Conservation (phyloP, 2,797 vertebrate genomes). For the Cossypha dichroa region DNA sequence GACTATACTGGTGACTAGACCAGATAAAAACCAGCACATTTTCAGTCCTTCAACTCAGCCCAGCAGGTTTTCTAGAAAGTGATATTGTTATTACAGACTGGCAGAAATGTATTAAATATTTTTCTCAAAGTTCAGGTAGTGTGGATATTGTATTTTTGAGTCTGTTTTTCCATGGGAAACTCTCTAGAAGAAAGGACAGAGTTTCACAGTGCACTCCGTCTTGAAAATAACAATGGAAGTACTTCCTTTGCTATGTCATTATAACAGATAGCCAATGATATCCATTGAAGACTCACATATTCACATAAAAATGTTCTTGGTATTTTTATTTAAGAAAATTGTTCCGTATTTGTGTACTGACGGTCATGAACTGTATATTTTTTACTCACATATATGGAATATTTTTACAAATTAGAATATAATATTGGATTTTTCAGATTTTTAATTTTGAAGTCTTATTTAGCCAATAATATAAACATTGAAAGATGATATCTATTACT, state of each 20-base stretch:
- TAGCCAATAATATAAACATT: background rate
- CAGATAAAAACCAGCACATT: conserved; percentile 7
- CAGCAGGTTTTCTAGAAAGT: conserved; percentile 36
- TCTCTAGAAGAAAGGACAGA: background rate
- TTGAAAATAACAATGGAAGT: conserved; percentile 9
- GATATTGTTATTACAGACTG: conserved; percentile 13
- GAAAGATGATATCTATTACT: background rate
- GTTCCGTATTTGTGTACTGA: background rate
- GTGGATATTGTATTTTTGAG: conserved; percentile 45
- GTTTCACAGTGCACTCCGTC: background rate
- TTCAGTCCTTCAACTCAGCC: background rate
- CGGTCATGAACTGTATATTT: background rate
- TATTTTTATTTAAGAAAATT: background rate
- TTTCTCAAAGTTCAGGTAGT: conserved; percentile 36
- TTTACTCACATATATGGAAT: background rate
- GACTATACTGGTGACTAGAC: background rate
- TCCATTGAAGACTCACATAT: background rate
- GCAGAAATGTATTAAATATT: conserved; percentile 49
- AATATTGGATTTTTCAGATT: background rate
- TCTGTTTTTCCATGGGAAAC: conserved; percentile 9
- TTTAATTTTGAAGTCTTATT: background rate
- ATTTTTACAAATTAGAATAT: background rate
- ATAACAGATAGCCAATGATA: background rate
- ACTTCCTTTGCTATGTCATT: background rate
- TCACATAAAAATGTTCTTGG: background rate